Evolutionary conservation across 2,797 vertebrate genomes (phyloP).

Genomic region (Lemur catta): DNA sequence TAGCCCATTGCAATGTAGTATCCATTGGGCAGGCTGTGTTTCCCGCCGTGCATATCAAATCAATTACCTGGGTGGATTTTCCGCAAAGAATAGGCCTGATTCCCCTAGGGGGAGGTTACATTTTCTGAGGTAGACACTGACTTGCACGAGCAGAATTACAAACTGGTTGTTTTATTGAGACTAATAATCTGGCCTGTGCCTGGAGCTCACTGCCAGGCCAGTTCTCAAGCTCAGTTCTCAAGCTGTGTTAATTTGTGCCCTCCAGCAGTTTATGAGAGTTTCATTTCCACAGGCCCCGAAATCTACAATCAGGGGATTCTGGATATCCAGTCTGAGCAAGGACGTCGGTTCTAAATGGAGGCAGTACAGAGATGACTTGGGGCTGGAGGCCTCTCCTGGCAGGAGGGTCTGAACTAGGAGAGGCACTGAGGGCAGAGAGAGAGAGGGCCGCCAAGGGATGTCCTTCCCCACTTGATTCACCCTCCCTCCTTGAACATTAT

Average conservation of each 20-base stretch:
- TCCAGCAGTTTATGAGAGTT: not conserved
- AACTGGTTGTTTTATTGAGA: not conserved
- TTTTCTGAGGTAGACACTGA: not conserved
- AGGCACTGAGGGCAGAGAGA: accelerated
- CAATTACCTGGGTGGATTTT: not conserved
- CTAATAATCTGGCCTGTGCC: not conserved
- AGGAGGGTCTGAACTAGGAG: not conserved
- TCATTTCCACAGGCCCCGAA: not conserved
- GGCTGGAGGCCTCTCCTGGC: not conserved
- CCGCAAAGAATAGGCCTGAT: too few relatives aligned
- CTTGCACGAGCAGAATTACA: too few relatives aligned
- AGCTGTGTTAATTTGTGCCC: not conserved
- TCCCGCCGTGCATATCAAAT: not conserved
- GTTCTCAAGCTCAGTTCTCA: not conserved
- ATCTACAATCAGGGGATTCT: not conserved
- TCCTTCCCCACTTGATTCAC: not conserved
- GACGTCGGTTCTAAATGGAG: not conserved
- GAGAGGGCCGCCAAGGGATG: not conserved
- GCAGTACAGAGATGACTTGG: not conserved
- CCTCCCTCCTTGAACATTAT: not conserved
- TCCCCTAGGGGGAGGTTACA: not conserved
- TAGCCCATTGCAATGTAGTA: not conserved
- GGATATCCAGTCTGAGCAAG: not conserved
- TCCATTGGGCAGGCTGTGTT: not conserved
- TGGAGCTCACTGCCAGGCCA: not conserved